Conservation (phyloP, 2,113 vertebrate genomes). For the Toxostoma redivivum region DNA sequence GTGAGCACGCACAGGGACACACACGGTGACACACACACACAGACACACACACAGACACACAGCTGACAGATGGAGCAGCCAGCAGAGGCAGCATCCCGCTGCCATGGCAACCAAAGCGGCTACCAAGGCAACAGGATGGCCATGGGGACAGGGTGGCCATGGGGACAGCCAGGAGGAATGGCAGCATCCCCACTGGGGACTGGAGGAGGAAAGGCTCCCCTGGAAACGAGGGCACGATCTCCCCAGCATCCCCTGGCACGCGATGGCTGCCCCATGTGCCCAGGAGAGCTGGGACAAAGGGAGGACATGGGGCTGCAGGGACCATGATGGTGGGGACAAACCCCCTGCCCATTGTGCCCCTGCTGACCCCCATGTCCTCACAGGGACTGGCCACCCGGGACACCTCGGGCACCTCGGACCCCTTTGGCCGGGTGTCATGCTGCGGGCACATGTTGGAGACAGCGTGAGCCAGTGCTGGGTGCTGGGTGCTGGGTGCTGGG, state of each 20-base stretch:
- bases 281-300: accelerated
- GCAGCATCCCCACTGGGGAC: neutral
- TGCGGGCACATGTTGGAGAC: constrained; percentile 78
- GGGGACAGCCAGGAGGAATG: neutral
- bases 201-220: neutral
- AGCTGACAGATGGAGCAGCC: neutral
- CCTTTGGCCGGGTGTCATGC: constrained; percentile 83
- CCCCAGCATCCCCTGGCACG: neutral
- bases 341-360: neutral
- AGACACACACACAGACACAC: neutral
- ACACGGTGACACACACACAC: neutral
- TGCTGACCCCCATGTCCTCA: neutral
- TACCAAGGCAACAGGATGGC: constrained; percentile 43
- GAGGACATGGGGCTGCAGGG: neutral
- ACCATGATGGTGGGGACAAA: accelerated
- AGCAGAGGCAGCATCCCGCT: constrained; percentile 40
- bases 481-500: neutral
- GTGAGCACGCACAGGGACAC: neutral
- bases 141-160: neutral
- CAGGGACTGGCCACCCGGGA: constrained; percentile 89
- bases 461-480: constrained; percentile 74
- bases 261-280: neutral
- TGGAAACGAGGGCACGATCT: no score
- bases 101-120: constrained; percentile 30
- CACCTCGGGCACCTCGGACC: constrained; percentile 86